phyloP scores from a whole-genome alignment of 2,888 invertebrate genomes.

The Stramonita haemastoma region DNA sequence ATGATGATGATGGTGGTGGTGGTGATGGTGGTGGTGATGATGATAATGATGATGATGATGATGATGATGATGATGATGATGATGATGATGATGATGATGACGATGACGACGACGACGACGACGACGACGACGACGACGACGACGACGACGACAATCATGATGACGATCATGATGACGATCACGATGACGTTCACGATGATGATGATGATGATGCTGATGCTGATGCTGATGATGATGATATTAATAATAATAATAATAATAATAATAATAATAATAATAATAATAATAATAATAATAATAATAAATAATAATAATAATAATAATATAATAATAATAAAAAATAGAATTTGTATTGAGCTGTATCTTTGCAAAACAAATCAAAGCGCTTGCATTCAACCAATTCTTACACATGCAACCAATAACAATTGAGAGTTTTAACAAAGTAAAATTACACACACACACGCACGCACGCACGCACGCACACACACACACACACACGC shows the following conservation, averaged over 20 bases:
- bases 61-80: not conserved
- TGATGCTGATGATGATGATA: conserved; percentile 1
- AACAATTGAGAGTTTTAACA: no score
- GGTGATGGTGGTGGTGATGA: not conserved
- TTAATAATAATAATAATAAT: not conserved
- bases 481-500: no score
- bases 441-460: no score
- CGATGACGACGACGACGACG: not conserved
- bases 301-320: no score
- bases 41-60: conserved; percentile 5
- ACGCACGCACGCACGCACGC: no score
- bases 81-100: not conserved
- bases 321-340: no score
- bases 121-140: not conserved
- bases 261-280: not conserved
- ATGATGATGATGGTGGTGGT: conserved; percentile 24
- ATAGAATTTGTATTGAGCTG: no score
- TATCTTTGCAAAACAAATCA: no score
- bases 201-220: conserved; percentile 17
- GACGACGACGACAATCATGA: not conserved
- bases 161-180: conserved; percentile 15
- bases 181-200: conserved; percentile 38
- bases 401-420: no score
- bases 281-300: not conserved
- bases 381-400: no score